Evolutionary conservation across 2,113 vertebrate genomes (phyloP), one percentile per base, ranked within the genome.

Genomic region (Labrus mixtus): DNA sequence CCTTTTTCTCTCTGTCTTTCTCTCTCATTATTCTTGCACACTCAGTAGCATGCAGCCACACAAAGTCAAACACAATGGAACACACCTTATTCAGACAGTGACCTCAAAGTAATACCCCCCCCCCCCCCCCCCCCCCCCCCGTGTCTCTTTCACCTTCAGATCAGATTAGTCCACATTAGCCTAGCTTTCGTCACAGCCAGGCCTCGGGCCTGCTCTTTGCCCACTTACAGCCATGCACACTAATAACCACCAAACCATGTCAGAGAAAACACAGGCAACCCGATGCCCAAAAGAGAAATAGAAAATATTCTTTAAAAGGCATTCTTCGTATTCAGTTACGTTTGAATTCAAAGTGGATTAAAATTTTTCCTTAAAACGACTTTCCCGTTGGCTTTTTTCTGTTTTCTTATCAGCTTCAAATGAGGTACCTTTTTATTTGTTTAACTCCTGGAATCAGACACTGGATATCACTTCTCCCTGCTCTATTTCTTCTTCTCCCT

Each of bases 141-240:
- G 7, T 83, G 80, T 80, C 73, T 91, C 86, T 85, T 78, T 91
- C 87, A 85, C 90, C 85, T 91, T 89, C 84, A 91, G 75, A 88
- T 91, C 68, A 92, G 89, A 93, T 92, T 91, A 92, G 82, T 76
- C 80, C 80, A 85, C 88, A 88, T 87, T 90, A 89, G 76, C 57
- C 7, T 33, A 11, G 75, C 74, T 60, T 60, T 76, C 76, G 80
- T 87, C 79, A 84, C 73, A 54, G 64, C 63, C 73, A 29, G 82
- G 68, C 79, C 78, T 64, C 37, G 1, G 72, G 79, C 63, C 73
- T 46, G 62, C 41, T 74, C 69, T 3, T 50, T 66, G 55, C 22
- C 67, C 17, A 6, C 73, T 48, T 8, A 68, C 45, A 37, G 6
- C 36, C 46, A 33, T 23, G 8, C 48, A 50, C 69, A 41, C 20